These are phyloP conservation scores for Stenodera caucasica DNA, from an alignment of 2,888 invertebrate genomes.

Conservation along the genomic window DNA sequence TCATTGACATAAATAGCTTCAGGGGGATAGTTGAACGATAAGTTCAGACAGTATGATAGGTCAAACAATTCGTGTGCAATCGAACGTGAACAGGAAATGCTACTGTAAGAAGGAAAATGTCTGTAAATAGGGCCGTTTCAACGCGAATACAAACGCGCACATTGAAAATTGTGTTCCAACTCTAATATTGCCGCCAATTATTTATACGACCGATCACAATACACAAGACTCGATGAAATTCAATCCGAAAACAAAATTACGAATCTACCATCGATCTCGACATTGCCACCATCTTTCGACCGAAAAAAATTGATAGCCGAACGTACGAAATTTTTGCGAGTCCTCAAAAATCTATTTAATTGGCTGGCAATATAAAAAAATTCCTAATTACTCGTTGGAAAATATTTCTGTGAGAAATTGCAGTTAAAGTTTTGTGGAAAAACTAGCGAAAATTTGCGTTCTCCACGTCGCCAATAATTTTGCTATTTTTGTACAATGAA, in stretches of 20 bases:
- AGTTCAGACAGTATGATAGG: slow-evolving; percentile 47
- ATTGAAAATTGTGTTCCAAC: slow-evolving; percentile 9
- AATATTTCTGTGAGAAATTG: too few relatives aligned
- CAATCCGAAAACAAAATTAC: slow-evolving; percentile 29
- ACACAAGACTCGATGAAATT: slow-evolving; percentile 37
- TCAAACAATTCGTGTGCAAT: slow-evolving; percentile 56
- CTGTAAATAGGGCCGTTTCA: slow-evolving; percentile 55
- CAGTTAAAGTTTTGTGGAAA: too few relatives aligned
- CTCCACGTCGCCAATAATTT: too few relatives aligned
- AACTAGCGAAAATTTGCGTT: too few relatives aligned
- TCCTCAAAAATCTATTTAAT: too few relatives aligned
- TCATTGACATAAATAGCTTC: slow-evolving; percentile 46
- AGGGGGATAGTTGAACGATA: slow-evolving; percentile 39
- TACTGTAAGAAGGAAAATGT: slow-evolving; percentile 56
- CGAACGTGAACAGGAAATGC: slow-evolving; percentile 56
- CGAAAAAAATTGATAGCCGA: too few relatives aligned
- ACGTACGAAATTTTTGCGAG: too few relatives aligned
- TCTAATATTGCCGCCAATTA: slow-evolving; percentile 10
- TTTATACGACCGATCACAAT: slow-evolving; percentile 40
- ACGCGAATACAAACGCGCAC: slow-evolving; percentile 44
- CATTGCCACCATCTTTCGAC: too few relatives aligned
- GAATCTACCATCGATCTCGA: background rate
- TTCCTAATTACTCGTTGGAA: too few relatives aligned
- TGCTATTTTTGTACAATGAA: too few relatives aligned
- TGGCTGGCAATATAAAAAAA: too few relatives aligned